Percentiles rank a stretch among this genome's conserved stretches.
These are phyloP conservation scores for Bucco capensis DNA, from an alignment of 2,113 vertebrate species.

Conservation along the genomic window DNA sequence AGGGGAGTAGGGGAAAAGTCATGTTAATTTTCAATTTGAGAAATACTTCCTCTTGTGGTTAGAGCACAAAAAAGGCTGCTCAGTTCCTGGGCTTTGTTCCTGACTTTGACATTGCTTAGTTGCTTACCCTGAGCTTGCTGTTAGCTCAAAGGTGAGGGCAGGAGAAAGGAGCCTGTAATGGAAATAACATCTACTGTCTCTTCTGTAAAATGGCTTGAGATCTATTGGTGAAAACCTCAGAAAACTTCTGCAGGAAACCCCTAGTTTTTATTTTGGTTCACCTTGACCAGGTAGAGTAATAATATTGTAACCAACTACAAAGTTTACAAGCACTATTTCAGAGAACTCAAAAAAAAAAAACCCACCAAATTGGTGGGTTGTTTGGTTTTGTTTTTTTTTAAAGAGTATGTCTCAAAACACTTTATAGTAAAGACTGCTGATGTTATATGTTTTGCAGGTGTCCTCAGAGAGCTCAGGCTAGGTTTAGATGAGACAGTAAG, in stretches of 20 bases:
- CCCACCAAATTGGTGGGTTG: no score
- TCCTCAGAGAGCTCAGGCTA: no score
- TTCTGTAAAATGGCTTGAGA: background rate
- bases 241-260: background rate
- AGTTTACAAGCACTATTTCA: background rate
- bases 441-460: background rate
- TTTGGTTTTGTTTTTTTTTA: accelerated
- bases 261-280: background rate
- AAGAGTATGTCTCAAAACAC: background rate
- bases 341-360: no score
- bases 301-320: accelerated
- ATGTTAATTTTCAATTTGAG: background rate
- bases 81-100: background rate
- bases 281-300: background rate
- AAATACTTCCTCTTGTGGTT: background rate
- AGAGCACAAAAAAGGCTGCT: background rate
- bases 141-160: background rate
- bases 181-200: background rate
- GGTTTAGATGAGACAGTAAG: no score
- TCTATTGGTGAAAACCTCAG: background rate
- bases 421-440: background rate
- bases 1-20: background rate
- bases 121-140: background rate
- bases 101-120: background rate
- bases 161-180: background rate